phyloP scores from a whole-genome alignment of 92 coral and sea anemone genomes.

The Porites cylindrica region DNA sequence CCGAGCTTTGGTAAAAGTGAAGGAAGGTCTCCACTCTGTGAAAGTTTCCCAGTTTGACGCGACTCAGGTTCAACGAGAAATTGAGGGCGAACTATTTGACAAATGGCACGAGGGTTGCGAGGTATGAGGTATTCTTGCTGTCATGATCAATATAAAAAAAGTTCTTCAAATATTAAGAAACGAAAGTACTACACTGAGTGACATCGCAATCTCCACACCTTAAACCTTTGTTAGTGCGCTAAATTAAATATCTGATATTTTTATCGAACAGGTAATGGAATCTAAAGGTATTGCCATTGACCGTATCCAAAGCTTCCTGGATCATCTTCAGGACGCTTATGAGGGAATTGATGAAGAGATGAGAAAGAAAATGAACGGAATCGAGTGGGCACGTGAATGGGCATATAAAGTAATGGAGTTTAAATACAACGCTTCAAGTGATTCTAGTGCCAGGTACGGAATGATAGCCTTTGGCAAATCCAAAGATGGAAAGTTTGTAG shows the following conservation, averaged over 20 bases:
- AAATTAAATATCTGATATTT: slow-evolving; percentile 9
- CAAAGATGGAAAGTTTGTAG: slow-evolving; percentile 46
- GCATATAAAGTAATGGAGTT: slow-evolving; percentile 59
- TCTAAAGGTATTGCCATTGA: slow-evolving; percentile 43
- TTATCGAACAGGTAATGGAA: slow-evolving; percentile 44
- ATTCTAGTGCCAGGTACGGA: slow-evolving; percentile 62
- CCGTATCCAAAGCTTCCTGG: slow-evolving; percentile 36
- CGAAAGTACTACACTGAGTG: slow-evolving; percentile 6
- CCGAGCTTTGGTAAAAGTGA: slow-evolving; percentile 52
- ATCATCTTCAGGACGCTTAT: slow-evolving; percentile 55
- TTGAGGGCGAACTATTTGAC: slow-evolving; percentile 61
- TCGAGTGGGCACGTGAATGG: slow-evolving; percentile 60
- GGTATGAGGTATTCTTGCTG: slow-evolving; percentile 29
- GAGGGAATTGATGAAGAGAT: slow-evolving; percentile 53
- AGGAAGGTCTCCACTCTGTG: slow-evolving; percentile 52
- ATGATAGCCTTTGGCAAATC: slow-evolving; percentile 64
- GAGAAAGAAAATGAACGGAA: slow-evolving; percentile 64
- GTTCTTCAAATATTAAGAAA: not conserved
- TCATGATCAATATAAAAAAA: not conserved
- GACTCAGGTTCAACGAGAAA: slow-evolving; percentile 55
- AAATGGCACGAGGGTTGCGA: slow-evolving; percentile 66
- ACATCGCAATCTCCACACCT: slow-evolving; percentile 12
- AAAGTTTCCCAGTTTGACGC: slow-evolving; percentile 59
- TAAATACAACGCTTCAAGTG: slow-evolving; percentile 41
- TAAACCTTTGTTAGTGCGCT: not conserved